Conservation (phyloP, 2,888 invertebrate genomes). For the Lymantria dispar region DNA sequence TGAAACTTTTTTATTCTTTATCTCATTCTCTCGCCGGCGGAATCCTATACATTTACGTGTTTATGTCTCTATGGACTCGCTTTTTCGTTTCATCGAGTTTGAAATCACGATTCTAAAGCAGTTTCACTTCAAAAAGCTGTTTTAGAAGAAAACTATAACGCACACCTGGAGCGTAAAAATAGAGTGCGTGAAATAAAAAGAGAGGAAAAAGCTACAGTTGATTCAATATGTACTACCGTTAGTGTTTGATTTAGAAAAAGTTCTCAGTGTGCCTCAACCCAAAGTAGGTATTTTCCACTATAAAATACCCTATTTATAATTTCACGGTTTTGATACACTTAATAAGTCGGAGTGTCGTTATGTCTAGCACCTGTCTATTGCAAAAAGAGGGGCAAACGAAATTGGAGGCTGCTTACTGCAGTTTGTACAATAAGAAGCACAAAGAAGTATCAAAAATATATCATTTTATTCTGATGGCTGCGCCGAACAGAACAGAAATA, state of each 20-base stretch:
- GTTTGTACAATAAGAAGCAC: background rate
- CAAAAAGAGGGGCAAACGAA: constrained; percentile 15
- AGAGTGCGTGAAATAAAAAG: constrained; percentile 27
- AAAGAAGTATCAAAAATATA: background rate
- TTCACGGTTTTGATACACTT: constrained; percentile 2
- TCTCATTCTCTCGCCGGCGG: too few species aligned
- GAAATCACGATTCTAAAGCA: too few species aligned
- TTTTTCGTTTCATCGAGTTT: too few species aligned
- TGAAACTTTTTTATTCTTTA: too few species aligned
- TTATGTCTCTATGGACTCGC: too few species aligned
- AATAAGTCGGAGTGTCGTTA: constrained; percentile 15
- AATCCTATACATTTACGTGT: too few species aligned
- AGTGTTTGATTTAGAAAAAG: constrained; percentile 14
- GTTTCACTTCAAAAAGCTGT: too few species aligned
- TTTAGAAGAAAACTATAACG: constrained; percentile 11
- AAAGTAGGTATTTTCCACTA: constrained; percentile 15
- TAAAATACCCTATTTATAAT: constrained; percentile 13
- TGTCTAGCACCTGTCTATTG: constrained; percentile 23
- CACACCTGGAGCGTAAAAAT: constrained; percentile 26
- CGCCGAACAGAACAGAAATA: too few species aligned
- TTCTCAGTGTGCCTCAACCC: constrained; percentile 10
- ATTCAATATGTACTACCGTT: constrained; percentile 10
- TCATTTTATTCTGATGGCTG: too few species aligned
- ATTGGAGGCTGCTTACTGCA: background rate
- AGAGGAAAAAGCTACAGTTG: constrained; percentile 17